Evolutionary conservation across 2,113 vertebrate genomes (phyloP).

Genomic region (Natator depressus): DNA sequence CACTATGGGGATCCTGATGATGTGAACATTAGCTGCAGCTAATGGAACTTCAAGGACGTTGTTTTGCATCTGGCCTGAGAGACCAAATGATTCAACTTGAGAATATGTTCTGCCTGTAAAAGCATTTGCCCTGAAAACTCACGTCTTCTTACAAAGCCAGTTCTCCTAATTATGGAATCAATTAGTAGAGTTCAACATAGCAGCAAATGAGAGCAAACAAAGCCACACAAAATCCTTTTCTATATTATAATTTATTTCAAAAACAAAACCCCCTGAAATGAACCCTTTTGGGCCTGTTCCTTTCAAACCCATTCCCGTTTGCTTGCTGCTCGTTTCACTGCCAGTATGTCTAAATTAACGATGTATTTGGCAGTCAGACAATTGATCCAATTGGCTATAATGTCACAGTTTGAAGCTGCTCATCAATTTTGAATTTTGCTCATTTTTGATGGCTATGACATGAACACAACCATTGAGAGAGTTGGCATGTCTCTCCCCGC

Average conservation of each 20-base stretch:
- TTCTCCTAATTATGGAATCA: slow-evolving; percentile 57
- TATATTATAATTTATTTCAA: slow-evolving; percentile 5
- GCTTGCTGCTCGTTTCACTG: slow-evolving; percentile 42
- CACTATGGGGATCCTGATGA: slow-evolving; percentile 21
- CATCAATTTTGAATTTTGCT: slow-evolving; percentile 33
- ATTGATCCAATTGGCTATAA: slow-evolving; percentile 50
- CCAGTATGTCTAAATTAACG: slow-evolving; percentile 59
- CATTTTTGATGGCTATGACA: slow-evolving; percentile 25
- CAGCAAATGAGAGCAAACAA: slow-evolving; percentile 38
- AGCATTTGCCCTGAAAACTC: slow-evolving; percentile 67
- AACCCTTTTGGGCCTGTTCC: slow-evolving; percentile 23
- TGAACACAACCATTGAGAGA: slow-evolving; percentile 2
- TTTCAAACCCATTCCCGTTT: slow-evolving; percentile 27
- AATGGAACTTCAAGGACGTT: slow-evolving; percentile 76
- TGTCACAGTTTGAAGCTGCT: slow-evolving; percentile 52
- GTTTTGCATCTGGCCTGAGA: slow-evolving; percentile 58
- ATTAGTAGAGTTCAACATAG: slow-evolving; percentile 57
- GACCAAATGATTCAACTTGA: slow-evolving; percentile 63
- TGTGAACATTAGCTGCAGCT: slow-evolving; percentile 10
- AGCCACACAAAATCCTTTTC: slow-evolving; percentile 33
- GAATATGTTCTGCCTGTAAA: slow-evolving; percentile 52
- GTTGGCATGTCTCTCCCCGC: not conserved
- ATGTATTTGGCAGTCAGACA: slow-evolving; percentile 52
- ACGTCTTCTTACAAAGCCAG: not conserved
- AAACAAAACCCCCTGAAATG: not conserved